A percentile compares a stretch with the other conserved stretches of the same genome.
These are phyloP conservation scores for Agrilus biguttatus DNA, from an alignment of 2,888 invertebrate genomes.

Conservation along the genomic window DNA sequence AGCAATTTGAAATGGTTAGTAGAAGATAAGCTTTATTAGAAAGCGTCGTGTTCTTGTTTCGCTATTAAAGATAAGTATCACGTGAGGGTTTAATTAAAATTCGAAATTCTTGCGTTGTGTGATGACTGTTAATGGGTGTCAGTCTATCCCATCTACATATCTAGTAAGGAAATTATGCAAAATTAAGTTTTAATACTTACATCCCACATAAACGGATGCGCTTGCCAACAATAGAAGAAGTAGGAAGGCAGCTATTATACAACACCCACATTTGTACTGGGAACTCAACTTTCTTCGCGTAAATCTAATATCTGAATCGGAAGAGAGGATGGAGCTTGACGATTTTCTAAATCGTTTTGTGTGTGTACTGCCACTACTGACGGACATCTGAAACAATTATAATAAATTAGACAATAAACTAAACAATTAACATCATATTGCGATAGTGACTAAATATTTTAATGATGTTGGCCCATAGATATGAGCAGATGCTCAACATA, in stretches of 20 bases:
- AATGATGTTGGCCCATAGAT: too few relatives aligned
- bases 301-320: constrained; percentile 81
- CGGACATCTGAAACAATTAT: constrained; percentile 34
- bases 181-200: constrained; percentile 34
- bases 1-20: too few relatives aligned
- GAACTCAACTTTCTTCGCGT: constrained; percentile 72
- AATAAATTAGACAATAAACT: neutral
- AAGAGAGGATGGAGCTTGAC: constrained; percentile 69
- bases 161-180: too few relatives aligned
- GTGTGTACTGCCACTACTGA: constrained; percentile 30
- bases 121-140: neutral
- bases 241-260: constrained; percentile 69
- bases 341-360: constrained; percentile 38
- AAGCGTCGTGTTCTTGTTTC: too few relatives aligned
- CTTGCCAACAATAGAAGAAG: constrained; percentile 61
- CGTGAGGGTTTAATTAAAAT: too few relatives aligned
- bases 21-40: too few relatives aligned
- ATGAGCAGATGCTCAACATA: too few relatives aligned
- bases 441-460: too few relatives aligned
- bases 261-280: constrained; percentile 77
- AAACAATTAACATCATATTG: too few relatives aligned
- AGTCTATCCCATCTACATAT: neutral
- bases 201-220: constrained; percentile 49
- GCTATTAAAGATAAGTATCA: too few relatives aligned
- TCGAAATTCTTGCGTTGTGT: neutral